Evolutionary conservation across 2,797 vertebrate species (phyloP), one percentile per base, ranked within the genome.

Genomic region (Sebastiscus tertius): DNA sequence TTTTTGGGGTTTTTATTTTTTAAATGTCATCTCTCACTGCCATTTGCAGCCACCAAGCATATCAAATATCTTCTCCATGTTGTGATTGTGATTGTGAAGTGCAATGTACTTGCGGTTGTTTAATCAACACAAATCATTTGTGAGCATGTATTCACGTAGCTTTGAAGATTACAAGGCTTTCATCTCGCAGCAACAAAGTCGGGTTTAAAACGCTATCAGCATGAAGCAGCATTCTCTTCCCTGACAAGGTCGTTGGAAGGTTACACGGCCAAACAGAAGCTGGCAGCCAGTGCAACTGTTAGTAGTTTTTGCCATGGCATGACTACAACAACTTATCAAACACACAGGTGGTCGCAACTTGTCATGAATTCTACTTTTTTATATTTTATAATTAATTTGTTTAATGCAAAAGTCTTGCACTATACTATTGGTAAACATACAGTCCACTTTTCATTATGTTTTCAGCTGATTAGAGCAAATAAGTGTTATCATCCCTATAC

Each of bases 141-240:
- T 59, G 33, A 74, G 69, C 54, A 46, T 62, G 66, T 29, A 55
- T 61, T 79, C 58, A 4, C 16, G 3, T 4, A 14, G 75, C 83
- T 84, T 84, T 88, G 73, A 82, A 65, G 75, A 74, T 26, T 36
- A 20, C n/a, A 4, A n/a, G 65, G 62, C 79, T 86, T 86, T 88
- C 84, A 88, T 88, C 81, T 69, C 26, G 46, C 71, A 63, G 58
- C 58, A 61, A 62, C 75, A 79, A 66, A 79, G 61, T 54, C 68
- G 2, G 79, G 34, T 46, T 80, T 49, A 22, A 59, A 80, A 58
- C 56, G 26, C 29, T 46, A 71, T 42, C 84, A 63, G 84, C 58
- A 33, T 39, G 64, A 75, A 26, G 74, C 73, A 20, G 69, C 73
- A 10, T 13, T 67, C 68, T 49, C 29, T 12, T 55, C 70, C 49